These are phyloP conservation scores for Aldrovandia affinis DNA, from an alignment of 2,797 vertebrate genomes.

Conservation along the genomic window DNA sequence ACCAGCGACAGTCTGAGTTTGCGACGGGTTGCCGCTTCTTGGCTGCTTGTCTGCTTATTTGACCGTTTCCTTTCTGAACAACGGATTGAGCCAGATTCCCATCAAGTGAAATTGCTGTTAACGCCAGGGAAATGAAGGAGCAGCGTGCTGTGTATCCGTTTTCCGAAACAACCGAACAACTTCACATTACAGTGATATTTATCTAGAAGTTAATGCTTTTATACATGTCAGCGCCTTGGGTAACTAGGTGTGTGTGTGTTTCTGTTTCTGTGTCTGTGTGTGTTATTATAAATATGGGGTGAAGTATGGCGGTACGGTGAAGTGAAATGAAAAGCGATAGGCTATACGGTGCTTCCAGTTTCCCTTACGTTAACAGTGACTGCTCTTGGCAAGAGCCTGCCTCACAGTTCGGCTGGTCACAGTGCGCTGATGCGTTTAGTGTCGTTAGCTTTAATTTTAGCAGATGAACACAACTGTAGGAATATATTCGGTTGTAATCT, in stretches of 20 bases:
- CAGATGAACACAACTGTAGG: background rate
- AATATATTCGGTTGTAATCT: background rate
- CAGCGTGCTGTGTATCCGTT: background rate
- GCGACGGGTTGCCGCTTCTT: background rate
- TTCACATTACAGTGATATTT: background rate
- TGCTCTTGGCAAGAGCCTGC: background rate
- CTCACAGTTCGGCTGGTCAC: background rate
- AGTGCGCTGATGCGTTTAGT: background rate
- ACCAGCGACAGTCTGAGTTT: background rate
- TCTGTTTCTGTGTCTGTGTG: no score
- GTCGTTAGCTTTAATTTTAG: slow-evolving; percentile 22
- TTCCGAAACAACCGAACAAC: background rate
- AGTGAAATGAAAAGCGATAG: no score
- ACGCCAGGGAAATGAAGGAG: background rate
- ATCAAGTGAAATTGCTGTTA: background rate
- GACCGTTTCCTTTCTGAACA: background rate
- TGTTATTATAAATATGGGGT: background rate
- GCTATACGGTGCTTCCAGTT: background rate
- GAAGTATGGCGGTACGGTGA: background rate
- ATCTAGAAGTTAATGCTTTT: background rate
- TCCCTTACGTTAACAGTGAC: background rate
- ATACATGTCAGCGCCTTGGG: background rate
- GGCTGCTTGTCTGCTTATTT: background rate
- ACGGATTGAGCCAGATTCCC: background rate
- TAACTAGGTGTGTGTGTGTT: background rate